Evolutionary conservation across 2,113 vertebrate genomes (phyloP), one percentile per base, ranked within the genome.

Genomic region (Pygoscelis adeliae): DNA sequence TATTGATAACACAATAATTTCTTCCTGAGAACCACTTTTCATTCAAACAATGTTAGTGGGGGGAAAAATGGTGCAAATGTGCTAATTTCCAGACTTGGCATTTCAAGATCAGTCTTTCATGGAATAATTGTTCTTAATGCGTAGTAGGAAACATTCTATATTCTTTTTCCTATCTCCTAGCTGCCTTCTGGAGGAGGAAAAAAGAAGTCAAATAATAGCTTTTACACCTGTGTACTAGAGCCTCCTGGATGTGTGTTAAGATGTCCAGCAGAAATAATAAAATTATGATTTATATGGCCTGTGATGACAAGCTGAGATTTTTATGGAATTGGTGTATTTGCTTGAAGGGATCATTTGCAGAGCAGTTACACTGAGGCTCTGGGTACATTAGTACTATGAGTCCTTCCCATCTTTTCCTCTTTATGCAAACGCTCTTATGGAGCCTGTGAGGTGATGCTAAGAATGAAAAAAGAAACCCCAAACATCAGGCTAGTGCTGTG

Each of bases 1-100:
- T 88, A 76, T 89, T 97, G 88, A 79, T 98, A 97, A 97, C 96
- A 93, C 89, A 80, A 87, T 91, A 91, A 90, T 95, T 98, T 95
- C 97, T 79, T 93, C 95, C 92, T 44, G 96, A 95, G 97, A 97
- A 97, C 96, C 42, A n/a, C 83, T 95, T 17, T 93, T 94, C 63
- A 70, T 94, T 94, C 97, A 96, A 95, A 94, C 79, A 96, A 1
- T 92, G 80, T 88, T 95, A 71, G 87, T 49, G 26, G 22, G 21
- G 34, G 30, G 27, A 52, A 20, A 87, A 96, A 85, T 90, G 85
- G 83, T 93, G 92, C 55, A 91, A 95, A 71, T 80, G 52, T 63
- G 56, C 40, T 83, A 26, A 89, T 90, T 93, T 83, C 86, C 58
- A 79, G 66, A 66, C 92, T 95, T 94, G 91, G 67, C 76, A 62